Conservation (phyloP, 2,888 invertebrate genomes). For the Microchrysa polita region DNA sequence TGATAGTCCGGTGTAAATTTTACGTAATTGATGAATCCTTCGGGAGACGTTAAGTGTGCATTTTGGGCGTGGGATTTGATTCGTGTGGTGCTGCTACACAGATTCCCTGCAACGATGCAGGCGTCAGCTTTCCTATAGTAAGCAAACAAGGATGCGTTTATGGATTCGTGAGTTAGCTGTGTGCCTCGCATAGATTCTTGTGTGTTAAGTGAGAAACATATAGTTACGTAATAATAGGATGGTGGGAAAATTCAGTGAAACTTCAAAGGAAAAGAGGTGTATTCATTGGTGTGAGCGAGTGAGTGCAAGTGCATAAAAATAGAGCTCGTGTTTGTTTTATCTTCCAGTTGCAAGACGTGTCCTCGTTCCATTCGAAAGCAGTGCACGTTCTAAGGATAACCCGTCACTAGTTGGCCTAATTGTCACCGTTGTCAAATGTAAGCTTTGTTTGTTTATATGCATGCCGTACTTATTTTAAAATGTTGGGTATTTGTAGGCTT, state of each 20-base stretch:
- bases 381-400: background rate
- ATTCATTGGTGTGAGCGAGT: conserved; percentile 5
- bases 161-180: background rate
- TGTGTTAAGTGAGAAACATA: background rate
- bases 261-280: conserved; percentile 14
- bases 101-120: background rate
- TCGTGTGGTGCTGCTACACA: no score
- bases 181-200: conserved; percentile 14
- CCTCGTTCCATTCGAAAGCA: background rate
- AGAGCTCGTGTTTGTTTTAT: conserved; percentile 17
- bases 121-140: background rate
- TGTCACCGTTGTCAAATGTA: background rate
- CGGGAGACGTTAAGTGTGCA: conserved; percentile 18
- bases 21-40: conserved; percentile 22
- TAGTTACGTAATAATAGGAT: conserved; percentile 41
- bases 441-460: background rate
- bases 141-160: background rate
- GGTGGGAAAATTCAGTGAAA: conserved; percentile 12
- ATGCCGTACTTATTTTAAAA: background rate
- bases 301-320: conserved; percentile 20
- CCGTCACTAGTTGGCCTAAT: background rate
- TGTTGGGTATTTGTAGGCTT: background rate
- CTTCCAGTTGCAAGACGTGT: background rate
- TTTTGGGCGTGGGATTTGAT: conserved; percentile 22
- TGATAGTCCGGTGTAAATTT: conserved; percentile 23